Conservation (phyloP, 1,140 invertebrate genomes). For the Brachionus calyciflorus region DNA sequence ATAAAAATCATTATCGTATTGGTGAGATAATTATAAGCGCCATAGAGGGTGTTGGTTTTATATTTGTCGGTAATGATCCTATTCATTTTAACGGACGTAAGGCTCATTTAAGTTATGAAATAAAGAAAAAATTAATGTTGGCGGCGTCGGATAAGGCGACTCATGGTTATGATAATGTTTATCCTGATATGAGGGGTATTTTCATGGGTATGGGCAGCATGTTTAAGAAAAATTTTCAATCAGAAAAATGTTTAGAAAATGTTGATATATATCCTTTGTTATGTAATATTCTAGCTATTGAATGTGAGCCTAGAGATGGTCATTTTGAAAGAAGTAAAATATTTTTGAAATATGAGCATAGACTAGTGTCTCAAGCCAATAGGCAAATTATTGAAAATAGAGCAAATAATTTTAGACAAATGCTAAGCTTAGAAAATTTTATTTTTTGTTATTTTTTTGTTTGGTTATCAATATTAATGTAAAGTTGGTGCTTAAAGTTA, state of each 20-base stretch:
- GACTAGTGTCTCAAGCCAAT: not conserved
- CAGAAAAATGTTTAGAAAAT: not conserved
- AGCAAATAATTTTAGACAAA: not conserved
- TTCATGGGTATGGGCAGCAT: conserved; percentile 32
- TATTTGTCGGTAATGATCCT: conserved; percentile 25
- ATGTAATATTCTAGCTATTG: conserved; percentile 36
- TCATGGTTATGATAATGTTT: conserved; percentile 40
- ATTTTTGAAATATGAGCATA: conserved; percentile 24
- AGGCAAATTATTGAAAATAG: conserved; percentile 1
- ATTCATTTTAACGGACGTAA: conserved; percentile 6
- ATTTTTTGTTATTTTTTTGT: not conserved
- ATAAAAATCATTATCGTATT: conserved; percentile 14
- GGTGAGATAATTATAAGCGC: conserved; percentile 21
- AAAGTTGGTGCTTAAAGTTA: too few species aligned
- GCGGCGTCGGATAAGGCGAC: not conserved
- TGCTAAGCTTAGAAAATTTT: not conserved
- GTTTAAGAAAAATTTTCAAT: conserved; percentile 31
- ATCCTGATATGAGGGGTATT: conserved; percentile 36
- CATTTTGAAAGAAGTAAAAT: conserved; percentile 17
- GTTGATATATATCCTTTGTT: conserved; percentile 32
- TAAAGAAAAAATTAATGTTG: conserved; percentile 3
- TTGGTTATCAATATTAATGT: too few species aligned
- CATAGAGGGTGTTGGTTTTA: conserved; percentile 35
- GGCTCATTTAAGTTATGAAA: conserved; percentile 3
- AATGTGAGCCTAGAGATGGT: conserved; percentile 8